Conservation (phyloP, 2,888 invertebrate species). For the Dysmachus trigonus region DNA sequence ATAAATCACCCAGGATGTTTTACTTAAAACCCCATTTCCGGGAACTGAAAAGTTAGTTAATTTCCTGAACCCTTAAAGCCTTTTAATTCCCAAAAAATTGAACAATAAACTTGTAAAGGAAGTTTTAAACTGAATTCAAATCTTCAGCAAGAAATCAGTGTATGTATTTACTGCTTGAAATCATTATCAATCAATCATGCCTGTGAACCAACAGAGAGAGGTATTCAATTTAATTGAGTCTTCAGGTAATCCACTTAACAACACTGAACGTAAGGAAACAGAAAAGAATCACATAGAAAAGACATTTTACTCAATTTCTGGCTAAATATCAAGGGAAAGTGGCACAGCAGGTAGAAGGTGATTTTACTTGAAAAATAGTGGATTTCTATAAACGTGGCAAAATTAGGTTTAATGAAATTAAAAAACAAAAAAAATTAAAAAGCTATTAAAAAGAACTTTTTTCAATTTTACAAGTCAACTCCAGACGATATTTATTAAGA, state of each 20-base stretch:
- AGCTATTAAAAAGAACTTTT: no score
- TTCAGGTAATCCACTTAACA: background rate
- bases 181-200: no score
- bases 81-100: background rate
- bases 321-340: no score
- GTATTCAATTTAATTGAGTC: background rate
- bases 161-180: no score
- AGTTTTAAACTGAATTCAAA: background rate
- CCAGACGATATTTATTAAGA: no score
- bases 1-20: background rate
- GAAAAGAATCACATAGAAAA: background rate
- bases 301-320: background rate
- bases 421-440: no score
- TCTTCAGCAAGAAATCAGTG: background rate
- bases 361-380: no score
- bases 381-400: no score
- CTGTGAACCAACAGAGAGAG: background rate
- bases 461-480: no score
- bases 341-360: no score
- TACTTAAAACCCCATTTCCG: background rate
- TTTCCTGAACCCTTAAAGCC: background rate
- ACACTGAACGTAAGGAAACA: background rate
- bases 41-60: background rate
- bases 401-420: no score
- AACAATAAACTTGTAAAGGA: background rate